A percentile compares a stretch with the other conserved stretches of the same genome.
Conservation (phyloP, 2,113 vertebrate genomes). For the Accipiter virgatus region DNA sequence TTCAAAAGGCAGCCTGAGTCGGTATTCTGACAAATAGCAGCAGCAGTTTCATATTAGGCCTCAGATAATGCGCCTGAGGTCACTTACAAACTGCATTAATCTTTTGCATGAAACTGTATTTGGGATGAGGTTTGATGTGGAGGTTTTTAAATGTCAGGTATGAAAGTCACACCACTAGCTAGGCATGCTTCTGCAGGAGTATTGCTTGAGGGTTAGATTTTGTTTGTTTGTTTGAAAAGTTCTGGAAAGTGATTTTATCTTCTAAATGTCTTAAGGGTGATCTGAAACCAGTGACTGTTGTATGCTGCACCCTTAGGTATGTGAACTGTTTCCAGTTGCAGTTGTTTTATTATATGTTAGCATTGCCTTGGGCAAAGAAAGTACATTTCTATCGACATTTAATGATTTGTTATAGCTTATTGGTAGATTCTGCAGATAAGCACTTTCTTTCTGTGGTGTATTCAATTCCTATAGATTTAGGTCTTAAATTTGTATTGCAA, state of each 20-base stretch:
- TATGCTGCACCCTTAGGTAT: background rate
- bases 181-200: background rate
- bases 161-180: background rate
- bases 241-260: background rate
- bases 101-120: background rate
- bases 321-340: background rate
- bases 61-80: background rate
- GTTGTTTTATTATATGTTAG: conserved; percentile 20
- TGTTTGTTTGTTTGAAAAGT: background rate
- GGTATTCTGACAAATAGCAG: background rate
- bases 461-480: conserved; percentile 15
- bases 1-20: conserved; percentile 33
- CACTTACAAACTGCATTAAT: background rate
- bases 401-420: conserved; percentile 54
- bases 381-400: conserved; percentile 22
- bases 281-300: background rate
- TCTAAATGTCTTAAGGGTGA: background rate
- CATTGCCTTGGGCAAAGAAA: conserved; percentile 36
- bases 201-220: background rate
- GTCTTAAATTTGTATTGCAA: conserved; percentile 32
- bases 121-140: background rate
- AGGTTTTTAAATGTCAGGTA: background rate
- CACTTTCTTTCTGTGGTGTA: background rate
- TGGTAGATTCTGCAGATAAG: conserved; percentile 30
- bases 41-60: background rate